A percentile compares a stretch with the other conserved stretches of the same genome.
phyloP scores from a whole-genome alignment of 2,888 invertebrate species.

The Philopedon plagiatum region DNA sequence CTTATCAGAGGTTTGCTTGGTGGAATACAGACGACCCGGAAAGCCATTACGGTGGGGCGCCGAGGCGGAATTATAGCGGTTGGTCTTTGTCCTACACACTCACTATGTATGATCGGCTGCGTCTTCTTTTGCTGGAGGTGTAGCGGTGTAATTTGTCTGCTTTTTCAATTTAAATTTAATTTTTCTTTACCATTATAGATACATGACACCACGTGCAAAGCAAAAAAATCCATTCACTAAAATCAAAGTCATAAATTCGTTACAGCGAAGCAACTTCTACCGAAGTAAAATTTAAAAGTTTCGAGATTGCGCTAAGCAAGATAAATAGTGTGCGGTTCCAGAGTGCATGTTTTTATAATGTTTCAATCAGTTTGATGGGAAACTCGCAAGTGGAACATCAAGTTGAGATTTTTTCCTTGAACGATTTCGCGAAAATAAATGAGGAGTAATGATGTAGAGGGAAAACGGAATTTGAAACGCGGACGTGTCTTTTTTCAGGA shows the following conservation, averaged over 20 bases:
- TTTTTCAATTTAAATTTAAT: too few relatives aligned
- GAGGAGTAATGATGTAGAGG: constrained; percentile 47
- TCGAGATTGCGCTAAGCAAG: constrained; percentile 54
- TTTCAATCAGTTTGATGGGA: constrained; percentile 59
- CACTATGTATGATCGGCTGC: too few relatives aligned
- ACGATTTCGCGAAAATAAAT: constrained; percentile 53
- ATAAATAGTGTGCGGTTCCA: constrained; percentile 50
- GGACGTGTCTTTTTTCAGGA: background rate
- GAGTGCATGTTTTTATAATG: constrained; percentile 58
- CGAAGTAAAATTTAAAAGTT: constrained; percentile 51
- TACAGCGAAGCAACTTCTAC: constrained; percentile 6
- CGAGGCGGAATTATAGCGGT: too few relatives aligned
- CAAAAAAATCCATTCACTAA: constrained; percentile 28
- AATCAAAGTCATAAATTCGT: constrained; percentile 40
- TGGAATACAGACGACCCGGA: too few relatives aligned
- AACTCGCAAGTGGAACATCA: constrained; percentile 53
- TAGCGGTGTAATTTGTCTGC: too few relatives aligned
- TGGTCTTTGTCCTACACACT: too few relatives aligned
- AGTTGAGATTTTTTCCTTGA: constrained; percentile 57
- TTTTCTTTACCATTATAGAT: too few relatives aligned
- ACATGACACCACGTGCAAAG: background rate
- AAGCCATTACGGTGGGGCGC: too few relatives aligned
- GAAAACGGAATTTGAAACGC: constrained; percentile 7
- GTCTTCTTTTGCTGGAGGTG: too few relatives aligned
- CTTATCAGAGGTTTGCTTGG: too few relatives aligned